Evolutionary conservation across 2,888 invertebrate genomes (phyloP), one percentile per base, ranked within the genome.

Genomic region (Neuroscelio doddi): DNA sequence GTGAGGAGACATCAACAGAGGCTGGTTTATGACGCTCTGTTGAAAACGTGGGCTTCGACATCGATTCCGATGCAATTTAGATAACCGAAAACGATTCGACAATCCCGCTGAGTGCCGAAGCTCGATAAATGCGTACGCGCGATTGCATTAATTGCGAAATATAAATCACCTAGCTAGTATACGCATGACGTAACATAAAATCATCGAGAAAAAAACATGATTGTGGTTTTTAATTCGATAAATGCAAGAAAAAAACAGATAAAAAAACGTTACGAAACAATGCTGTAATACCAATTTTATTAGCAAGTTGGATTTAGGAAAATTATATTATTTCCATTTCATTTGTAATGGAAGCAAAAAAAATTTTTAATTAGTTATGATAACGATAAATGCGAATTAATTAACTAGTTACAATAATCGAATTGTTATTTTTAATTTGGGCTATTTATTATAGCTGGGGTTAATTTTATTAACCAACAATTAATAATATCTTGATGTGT

Each of bases 21-120:
- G 82, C 77, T 81, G 77, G 79, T 82, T 83, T 82, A 82, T 77
- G 81, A 79, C 64, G 75, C 73, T 75, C 73, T 70, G 58, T 63
- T 75, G 71, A 75, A 74, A 75, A 74, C 77, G 81, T 79, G 76
- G 77, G 78, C 77, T 71, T 73, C 72, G 72, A 80, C 80, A 82
- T 80, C 82, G 80, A 83, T 83, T 80, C 76, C 77, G 82, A 83
- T 82, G 83, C 82, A 80, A 81, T 83, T 83, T 82, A 81, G 83
- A 83, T 82, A 82, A 82, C 74, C 74, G 71, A 76, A 78, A 68
- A 61, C 61, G 61, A 61, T 64, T 68, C 56, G 45, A 57, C 67
- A 61, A 61, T 57, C 50, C 56, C 34, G 53, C 59, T 46, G 21
- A 44, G 67, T 49, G 45, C 39, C 47, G 56, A 50, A 55, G 32